Evolutionary conservation across 2,797 vertebrate species (phyloP), one percentile per base, ranked within the genome.

Genomic region (Poeciliopsis gracilis): DNA sequence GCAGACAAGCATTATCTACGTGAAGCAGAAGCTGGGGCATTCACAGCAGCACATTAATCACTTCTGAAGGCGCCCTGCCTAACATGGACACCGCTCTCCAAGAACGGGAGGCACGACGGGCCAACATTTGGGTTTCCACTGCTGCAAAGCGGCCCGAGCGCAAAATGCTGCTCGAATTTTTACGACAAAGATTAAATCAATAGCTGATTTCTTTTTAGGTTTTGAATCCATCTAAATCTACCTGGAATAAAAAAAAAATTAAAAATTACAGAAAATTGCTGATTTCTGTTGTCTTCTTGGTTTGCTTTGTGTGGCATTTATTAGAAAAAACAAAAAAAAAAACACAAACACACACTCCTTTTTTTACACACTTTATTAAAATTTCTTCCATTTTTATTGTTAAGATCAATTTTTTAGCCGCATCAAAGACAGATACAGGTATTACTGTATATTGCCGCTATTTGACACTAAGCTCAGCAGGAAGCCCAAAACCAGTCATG

Each of bases 1-100:
- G 81, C 91, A 91, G 90, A 88, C 69, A 78, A 73, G 30, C 23
- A 84, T 90, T 93, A 92, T 95, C 90, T 92, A 84, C 89, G 77
- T 90, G 86, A 89, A 77, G 91, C 89, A 80, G 85, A 85, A 82
- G 92, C 86, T 79, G 87, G 87, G 82, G 83, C 84, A 86, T 91
- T 91, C 89, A 74, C 91, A 88, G 91, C 92, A 94, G 83, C 87
- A 87, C 93, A 95, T 95, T 93, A 94, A 95, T 95, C 94, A 94
- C 88, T 74, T 51, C 80, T 61, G 5, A 53, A 87, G 76, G 49
- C 90, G 80, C 90, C 84, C 77, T 45, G 82, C 81, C 85, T 88
- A 90, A 92, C 91, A 89, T 94, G 94, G 95, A 95, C 92, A 93
- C 90, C 86, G 75, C 81, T 83, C 83, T 88, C 82, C 88, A 87